These are phyloP conservation scores for Anniella stebbinsi DNA, from an alignment of 2,797 vertebrate species.

Conservation along the genomic window DNA sequence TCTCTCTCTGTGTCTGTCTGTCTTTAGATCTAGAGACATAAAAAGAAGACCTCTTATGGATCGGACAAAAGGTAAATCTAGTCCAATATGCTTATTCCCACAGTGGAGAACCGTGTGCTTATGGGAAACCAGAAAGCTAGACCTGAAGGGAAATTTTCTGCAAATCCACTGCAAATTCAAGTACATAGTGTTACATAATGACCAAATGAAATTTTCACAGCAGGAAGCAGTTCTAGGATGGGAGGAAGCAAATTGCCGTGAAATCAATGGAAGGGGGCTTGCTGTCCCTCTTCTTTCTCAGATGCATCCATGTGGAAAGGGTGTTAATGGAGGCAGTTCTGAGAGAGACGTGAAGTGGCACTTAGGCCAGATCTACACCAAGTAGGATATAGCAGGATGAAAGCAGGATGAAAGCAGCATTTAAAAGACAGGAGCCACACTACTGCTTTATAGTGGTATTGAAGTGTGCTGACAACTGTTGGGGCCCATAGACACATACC, in stretches of 20 bases:
- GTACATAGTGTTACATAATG: not conserved
- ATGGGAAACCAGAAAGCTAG: not conserved
- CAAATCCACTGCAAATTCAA: not conserved
- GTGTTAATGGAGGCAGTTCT: not conserved
- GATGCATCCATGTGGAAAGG: too few species aligned
- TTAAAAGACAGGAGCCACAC: too few species aligned
- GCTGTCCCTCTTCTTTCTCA: too few species aligned
- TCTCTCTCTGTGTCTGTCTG: not conserved
- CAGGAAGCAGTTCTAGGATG: not conserved
- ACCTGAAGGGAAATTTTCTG: not conserved
- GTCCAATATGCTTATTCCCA: not conserved
- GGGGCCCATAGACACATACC: too few species aligned
- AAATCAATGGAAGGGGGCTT: not conserved
- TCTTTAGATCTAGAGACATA: too few species aligned
- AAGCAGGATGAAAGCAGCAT: too few species aligned
- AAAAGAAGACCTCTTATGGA: not conserved
- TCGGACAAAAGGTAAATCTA: not conserved
- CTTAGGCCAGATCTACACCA: too few species aligned
- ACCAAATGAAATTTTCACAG: too few species aligned
- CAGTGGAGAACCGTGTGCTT: not conserved
- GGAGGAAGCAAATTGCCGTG: not conserved
- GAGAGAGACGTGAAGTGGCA: not conserved
- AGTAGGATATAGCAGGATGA: too few species aligned
- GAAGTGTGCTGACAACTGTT: too few species aligned
- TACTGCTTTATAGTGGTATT: too few species aligned